Evolutionary conservation across 2,888 invertebrate species (phyloP), one percentile per base, ranked within the genome.

Genomic region (Oscheius sp.): DNA sequence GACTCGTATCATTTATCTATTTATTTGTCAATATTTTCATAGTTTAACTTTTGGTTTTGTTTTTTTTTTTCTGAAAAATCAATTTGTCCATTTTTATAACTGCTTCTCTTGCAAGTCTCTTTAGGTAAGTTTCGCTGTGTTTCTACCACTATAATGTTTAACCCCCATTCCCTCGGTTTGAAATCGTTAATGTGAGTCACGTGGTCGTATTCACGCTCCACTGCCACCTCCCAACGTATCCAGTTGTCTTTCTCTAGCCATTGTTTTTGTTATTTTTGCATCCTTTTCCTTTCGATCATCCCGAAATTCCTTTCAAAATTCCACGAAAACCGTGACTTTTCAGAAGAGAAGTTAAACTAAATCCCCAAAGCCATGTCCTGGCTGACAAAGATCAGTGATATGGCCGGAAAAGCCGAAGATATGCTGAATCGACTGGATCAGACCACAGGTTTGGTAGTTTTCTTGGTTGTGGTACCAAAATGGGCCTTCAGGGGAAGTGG

Each of bases 341-440:
- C 29, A 21, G n/a, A 21, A 4, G 10, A 3, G 3, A 7, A 21
- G 2, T 53, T 11, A 53, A 53, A 11, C 53, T 53, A 4, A 10
- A 48, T 7, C 42, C 13, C 7, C 11, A 2, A 29, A 71, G 60
- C 71, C 50, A 85, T 85, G 85, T 85, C 85, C 77, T 85, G 85
- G 85, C 77, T 85, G 72, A 72, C 82, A 59, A 83, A 85, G 73
- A 80, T 84, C 29, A 60, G 80, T 33, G 83, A 83, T 65, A 68
- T 85, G 32, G 83, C 85, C 37, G 82, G 83, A 2, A 80, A 79
- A 50, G 85, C 85, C 3, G 85, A 85, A 48, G 80, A 79, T 70
- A 65, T 94, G 75, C 91, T 94, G 32, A 94, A 93, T 86, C 93
- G 93, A 86, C 90, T 94, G 35, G 94, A 94, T 85, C 92, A 94